Conservation (phyloP, 1,140 invertebrate genomes). For the Hylaeus anthracinus region DNA sequence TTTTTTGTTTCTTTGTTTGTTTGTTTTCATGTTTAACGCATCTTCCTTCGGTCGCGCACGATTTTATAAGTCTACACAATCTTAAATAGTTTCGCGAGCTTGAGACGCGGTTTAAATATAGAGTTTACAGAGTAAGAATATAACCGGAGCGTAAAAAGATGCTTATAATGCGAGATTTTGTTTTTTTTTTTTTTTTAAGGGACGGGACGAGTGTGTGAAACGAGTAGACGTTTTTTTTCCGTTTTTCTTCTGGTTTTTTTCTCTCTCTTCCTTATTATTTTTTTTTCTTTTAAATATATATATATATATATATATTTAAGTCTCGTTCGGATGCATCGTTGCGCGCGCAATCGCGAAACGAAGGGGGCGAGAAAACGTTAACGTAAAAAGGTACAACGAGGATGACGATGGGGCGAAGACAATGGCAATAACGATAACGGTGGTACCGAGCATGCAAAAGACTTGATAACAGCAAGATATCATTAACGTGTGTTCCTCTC, state of each 20-base stretch:
- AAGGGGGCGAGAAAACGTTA: not conserved
- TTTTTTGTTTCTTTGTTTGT: not conserved
- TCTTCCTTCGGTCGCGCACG: not conserved
- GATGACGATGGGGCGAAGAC: slow-evolving; percentile 15
- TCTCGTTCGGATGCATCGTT: slow-evolving; percentile 21
- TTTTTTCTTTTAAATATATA: too few relatives aligned
- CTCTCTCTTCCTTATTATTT: too few relatives aligned
- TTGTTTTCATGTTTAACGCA: too few relatives aligned
- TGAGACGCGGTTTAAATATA: slow-evolving; percentile 39
- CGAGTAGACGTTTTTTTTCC: slow-evolving; percentile 7
- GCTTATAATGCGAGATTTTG: slow-evolving; percentile 23
- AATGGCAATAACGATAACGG: slow-evolving; percentile 11
- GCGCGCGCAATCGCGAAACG: slow-evolving; percentile 14
- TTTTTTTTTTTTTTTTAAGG: not conserved
- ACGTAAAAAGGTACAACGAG: slow-evolving; percentile 8
- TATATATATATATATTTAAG: not conserved
- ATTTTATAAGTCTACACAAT: slow-evolving; percentile 36
- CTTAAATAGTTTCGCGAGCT: slow-evolving; percentile 17
- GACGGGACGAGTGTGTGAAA: slow-evolving; percentile 29
- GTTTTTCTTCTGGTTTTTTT: too few relatives aligned
- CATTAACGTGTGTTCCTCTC: not conserved
- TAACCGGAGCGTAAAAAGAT: slow-evolving; percentile 39
- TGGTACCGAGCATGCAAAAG: slow-evolving; percentile 30
- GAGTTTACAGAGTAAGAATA: slow-evolving; percentile 44
- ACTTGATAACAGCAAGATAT: slow-evolving; percentile 29